Evolutionary conservation across 2,888 invertebrate genomes (phyloP), one percentile per base, ranked within the genome.

Genomic region (Lithodes maja): DNA sequence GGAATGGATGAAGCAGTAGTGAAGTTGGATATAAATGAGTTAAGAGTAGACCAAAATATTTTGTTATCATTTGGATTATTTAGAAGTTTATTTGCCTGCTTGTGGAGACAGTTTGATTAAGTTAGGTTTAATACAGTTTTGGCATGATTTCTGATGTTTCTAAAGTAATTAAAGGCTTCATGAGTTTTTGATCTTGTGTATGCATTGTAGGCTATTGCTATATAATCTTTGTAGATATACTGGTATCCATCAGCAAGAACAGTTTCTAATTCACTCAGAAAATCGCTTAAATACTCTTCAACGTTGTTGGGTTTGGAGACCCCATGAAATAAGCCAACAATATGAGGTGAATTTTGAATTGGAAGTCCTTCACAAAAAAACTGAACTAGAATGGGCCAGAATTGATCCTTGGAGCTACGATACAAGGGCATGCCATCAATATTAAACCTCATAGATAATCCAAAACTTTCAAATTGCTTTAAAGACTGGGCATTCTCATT

Each of bases 401-500:
- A 77, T 50, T 77, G 77, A 49, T 33, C 77, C 50, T 49, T 77
- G 50, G 77, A 77, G 77, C 53, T 77, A 12, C 50, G 77, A 49
- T 77, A 50, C 50, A 77, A 77, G 12, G 77, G 77, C 2, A 77
- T 77, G 77, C 77, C 77, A 77, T 77, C 77, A 77, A 33, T 49
- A 50, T 77, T 77, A 49, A 77, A 12, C 50, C 5, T 49, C 33
- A 77, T 49, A 49, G 77, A 77, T 50, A 77, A 50, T 3, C 77
- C 77, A 77, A 49, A 49, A 49, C 50, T 17, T 77, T 9, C 50
- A 77, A 77, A 50, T 2, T 49, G 33, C 49, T 77, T 33, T 49
- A 77, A 12, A 7, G 77, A 77, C 50, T 33, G 12, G 17, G 3
- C 50, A 49, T 17, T 15, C 3, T 12, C 9, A 49, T 9, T 77